These are phyloP conservation scores for Heteromurus nitidus DNA, from an alignment of 2,888 invertebrate genomes.

Conservation along the genomic window DNA sequence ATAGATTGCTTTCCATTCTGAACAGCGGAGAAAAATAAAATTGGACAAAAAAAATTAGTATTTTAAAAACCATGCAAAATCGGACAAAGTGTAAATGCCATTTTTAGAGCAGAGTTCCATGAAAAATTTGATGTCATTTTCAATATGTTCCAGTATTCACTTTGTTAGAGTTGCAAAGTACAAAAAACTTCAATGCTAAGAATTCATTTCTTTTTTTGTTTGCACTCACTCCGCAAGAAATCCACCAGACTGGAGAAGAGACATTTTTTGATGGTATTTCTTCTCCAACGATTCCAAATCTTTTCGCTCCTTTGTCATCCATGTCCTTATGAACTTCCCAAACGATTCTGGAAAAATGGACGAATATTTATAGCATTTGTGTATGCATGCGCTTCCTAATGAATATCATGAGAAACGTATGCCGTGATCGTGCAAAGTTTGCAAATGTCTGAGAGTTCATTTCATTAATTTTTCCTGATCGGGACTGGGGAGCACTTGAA, in stretches of 20 bases:
- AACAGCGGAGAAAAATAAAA: background rate
- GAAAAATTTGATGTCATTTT: too few species aligned
- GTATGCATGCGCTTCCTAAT: background rate
- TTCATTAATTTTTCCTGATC: too few species aligned
- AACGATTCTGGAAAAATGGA: constrained; percentile 43
- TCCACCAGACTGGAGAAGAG: constrained; percentile 47
- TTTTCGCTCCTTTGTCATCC: constrained; percentile 32
- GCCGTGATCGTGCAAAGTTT: too few species aligned
- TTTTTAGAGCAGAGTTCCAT: background rate
- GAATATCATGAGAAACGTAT: background rate
- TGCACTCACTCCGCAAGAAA: constrained; percentile 52
- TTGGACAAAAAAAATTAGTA: background rate
- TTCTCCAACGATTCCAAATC: constrained; percentile 35
- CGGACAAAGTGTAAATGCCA: background rate
- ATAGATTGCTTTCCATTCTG: constrained; percentile 38
- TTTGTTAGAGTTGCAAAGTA: too few species aligned
- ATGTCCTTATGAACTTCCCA: constrained; percentile 48
- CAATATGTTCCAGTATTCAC: too few species aligned
- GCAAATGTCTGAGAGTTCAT: too few species aligned
- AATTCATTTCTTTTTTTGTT: too few species aligned
- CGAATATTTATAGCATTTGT: background rate
- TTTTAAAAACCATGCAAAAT: background rate
- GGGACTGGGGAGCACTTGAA: too few species aligned
- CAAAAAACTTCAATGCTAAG: too few species aligned
- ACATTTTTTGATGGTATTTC: constrained; percentile 52